These are phyloP conservation scores for Eupelmus urozonus DNA, from an alignment of 2,888 invertebrate genomes.

Conservation along the genomic window DNA sequence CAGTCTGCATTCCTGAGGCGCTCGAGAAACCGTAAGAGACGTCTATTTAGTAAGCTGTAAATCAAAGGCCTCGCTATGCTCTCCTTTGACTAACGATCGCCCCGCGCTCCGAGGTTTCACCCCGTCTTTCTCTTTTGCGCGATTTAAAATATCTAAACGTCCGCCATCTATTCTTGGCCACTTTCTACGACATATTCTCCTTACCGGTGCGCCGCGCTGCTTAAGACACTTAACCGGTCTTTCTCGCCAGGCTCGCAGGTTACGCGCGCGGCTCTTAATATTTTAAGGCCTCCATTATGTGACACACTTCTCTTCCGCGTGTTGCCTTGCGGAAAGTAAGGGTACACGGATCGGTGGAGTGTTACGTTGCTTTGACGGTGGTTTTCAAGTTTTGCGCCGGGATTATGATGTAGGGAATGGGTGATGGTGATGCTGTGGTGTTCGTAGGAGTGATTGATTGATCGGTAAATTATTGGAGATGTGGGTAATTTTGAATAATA, in stretches of 20 bases:
- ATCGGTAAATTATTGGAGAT: too few species aligned
- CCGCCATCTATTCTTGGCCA: slow-evolving; percentile 32
- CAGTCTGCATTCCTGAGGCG: slow-evolving; percentile 13
- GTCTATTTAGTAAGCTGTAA: slow-evolving; percentile 69
- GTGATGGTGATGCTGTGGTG: too few species aligned
- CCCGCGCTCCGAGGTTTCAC: slow-evolving; percentile 21
- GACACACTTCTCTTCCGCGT: slow-evolving; percentile 23
- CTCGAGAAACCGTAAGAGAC: slow-evolving; percentile 52
- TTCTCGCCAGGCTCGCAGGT: not conserved
- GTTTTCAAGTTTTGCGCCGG: too few species aligned
- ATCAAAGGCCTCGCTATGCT: slow-evolving; percentile 63
- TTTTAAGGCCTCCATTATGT: slow-evolving; percentile 38
- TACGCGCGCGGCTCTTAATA: slow-evolving; percentile 29
- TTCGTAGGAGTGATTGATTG: too few species aligned
- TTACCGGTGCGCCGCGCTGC: slow-evolving; percentile 24
- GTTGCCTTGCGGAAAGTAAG: too few species aligned
- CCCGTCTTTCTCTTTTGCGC: slow-evolving; percentile 6
- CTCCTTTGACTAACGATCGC: slow-evolving; percentile 66
- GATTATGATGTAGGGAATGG: too few species aligned
- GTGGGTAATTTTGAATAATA: too few species aligned
- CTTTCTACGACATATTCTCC: slow-evolving; percentile 45
- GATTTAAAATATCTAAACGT: slow-evolving; percentile 44
- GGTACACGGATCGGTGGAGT: too few species aligned
- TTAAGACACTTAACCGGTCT: slow-evolving; percentile 53
- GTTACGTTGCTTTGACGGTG: too few species aligned